A percentile compares a stretch with the other conserved stretches of the same genome.
phyloP scores from a whole-genome alignment of 2,888 invertebrate genomes.

The Nowickia ferox region DNA sequence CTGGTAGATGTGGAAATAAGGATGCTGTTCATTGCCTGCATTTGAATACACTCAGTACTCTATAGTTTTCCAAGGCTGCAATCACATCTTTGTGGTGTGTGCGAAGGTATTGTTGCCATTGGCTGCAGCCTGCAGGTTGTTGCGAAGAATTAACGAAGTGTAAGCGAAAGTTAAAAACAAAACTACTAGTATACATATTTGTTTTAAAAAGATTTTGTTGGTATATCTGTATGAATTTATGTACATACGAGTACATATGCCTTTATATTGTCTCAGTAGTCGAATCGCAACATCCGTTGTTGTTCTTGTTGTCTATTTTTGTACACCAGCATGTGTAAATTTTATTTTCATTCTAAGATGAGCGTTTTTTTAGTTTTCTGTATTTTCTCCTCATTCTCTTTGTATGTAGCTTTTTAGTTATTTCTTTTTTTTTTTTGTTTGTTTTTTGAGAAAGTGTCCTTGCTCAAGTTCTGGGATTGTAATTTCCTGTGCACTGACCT shows the following conservation, averaged over 20 bases:
- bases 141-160: constrained; percentile 51
- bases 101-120: constrained; percentile 28
- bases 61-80: background rate
- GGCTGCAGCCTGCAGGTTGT: constrained; percentile 28
- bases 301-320: constrained; percentile 16
- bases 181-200: background rate
- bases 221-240: background rate
- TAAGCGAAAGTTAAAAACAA: constrained; percentile 55
- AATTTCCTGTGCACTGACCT: constrained; percentile 73
- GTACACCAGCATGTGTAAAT: background rate
- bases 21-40: background rate
- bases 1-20: too few relatives aligned
- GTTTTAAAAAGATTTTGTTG: background rate
- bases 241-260: background rate
- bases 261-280: constrained; percentile 8
- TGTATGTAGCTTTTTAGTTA: constrained; percentile 5
- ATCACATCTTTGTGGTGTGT: background rate
- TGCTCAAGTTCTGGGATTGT: constrained; percentile 65
- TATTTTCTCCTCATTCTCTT: constrained; percentile 12
- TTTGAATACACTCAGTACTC: background rate
- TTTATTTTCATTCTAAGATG: constrained; percentile 3
- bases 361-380: constrained; percentile 7
- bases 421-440: constrained; percentile 11
- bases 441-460: constrained; percentile 58
- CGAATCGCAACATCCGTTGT: background rate